Conservation (phyloP, 2,113 vertebrate genomes). For the Gymnocephalus cernua region DNA sequence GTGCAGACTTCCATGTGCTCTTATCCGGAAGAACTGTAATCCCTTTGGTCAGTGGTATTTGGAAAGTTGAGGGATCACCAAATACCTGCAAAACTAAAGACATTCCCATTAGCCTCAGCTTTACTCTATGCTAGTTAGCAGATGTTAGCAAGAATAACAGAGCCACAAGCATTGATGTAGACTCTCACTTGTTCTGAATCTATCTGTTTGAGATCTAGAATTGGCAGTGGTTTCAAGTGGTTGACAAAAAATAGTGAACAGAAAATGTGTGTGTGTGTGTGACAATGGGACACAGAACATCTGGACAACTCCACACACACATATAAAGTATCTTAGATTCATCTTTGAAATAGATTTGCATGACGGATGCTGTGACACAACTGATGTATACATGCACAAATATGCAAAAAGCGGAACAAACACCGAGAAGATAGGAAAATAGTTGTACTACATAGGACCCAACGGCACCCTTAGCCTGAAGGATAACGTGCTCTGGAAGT, state of each 20-base stretch:
- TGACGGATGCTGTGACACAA: not conserved
- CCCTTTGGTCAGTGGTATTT: not conserved
- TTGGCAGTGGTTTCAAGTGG: not conserved
- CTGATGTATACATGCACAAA: not conserved
- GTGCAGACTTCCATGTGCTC: not conserved
- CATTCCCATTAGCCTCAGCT: not conserved
- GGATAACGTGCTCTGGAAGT: not conserved
- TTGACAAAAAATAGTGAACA: not conserved
- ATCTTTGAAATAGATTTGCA: conserved; percentile 35
- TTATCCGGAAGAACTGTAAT: not conserved
- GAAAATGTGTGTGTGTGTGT: not conserved
- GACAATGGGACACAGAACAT: not conserved
- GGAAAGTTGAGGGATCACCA: not conserved
- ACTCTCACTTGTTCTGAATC: not conserved
- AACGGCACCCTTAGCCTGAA: not conserved
- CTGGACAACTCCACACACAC: not conserved
- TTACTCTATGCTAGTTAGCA: not conserved
- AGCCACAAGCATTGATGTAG: not conserved
- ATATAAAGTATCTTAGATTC: not conserved
- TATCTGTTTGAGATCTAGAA: not conserved
- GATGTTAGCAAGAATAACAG: not conserved
- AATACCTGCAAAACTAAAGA: not conserved
- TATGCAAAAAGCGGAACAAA: not conserved
- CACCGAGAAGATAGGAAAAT: not conserved
- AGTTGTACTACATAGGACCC: not conserved